These are phyloP conservation scores for Heliconius hortense DNA, from an alignment of 2,888 invertebrate species.

Conservation along the genomic window DNA sequence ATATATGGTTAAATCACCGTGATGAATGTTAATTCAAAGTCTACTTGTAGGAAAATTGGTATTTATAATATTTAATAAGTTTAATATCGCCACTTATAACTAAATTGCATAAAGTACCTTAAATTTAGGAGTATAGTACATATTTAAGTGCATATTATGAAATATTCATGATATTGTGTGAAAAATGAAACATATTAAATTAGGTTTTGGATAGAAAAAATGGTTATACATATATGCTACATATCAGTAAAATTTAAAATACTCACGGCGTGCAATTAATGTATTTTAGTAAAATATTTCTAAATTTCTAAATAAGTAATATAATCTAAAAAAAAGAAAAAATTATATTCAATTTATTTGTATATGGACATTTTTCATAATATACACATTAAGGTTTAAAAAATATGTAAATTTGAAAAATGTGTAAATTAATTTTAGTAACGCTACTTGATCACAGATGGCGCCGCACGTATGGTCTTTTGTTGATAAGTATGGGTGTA, in stretches of 20 bases:
- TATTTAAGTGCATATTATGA: no score
- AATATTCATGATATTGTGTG: background rate
- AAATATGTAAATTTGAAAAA: background rate
- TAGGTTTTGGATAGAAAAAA: background rate
- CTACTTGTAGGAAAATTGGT: background rate
- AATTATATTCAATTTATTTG: no score
- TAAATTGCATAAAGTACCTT: background rate
- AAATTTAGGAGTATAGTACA: background rate
- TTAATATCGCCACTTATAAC: background rate
- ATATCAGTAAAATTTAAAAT: no score
- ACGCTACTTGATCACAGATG: conserved; percentile 67
- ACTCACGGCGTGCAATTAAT: background rate
- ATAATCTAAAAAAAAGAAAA: background rate
- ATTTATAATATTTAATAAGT: background rate
- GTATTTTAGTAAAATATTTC: background rate
- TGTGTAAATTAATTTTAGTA: conserved; percentile 35
- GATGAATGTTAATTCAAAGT: background rate
- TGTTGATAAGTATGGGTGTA: background rate
- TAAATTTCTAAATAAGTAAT: background rate
- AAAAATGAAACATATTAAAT: background rate
- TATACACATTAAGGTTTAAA: background rate
- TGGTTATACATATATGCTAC: background rate
- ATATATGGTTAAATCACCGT: background rate
- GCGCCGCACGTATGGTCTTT: conserved; percentile 47
- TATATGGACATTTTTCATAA: no score